Percentiles rank a stretch among this genome's conserved stretches.
Conservation (phyloP, 2,888 invertebrate species). For the Tiphia femorata region DNA sequence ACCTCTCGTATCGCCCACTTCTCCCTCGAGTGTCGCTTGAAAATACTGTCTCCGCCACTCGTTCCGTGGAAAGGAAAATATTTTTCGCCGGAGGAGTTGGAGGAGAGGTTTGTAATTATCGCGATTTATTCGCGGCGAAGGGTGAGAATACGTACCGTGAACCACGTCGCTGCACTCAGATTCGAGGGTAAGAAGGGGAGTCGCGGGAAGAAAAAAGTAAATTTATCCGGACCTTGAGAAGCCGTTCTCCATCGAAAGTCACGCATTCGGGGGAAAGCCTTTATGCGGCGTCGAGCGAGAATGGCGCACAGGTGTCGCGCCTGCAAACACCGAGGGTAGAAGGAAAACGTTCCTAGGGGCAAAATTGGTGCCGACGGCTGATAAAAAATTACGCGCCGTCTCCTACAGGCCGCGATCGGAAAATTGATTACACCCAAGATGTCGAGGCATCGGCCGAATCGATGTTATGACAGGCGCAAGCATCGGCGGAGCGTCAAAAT, state of each 20-base stretch:
- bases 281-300: too few relatives aligned
- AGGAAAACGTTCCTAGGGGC: conserved; percentile 12
- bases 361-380: conserved; percentile 12
- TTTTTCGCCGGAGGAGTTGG: background rate
- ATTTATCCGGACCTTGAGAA: too few relatives aligned
- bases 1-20: background rate
- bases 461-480: conserved; percentile 7
- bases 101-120: too few relatives aligned
- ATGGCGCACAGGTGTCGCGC: conserved; percentile 20
- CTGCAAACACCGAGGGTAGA: background rate
- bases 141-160: too few relatives aligned
- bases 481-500: conserved; percentile 27
- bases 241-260: too few relatives aligned
- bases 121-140: too few relatives aligned
- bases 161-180: too few relatives aligned
- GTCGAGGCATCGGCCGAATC: conserved; percentile 20
- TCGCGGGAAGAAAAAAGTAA: too few relatives aligned
- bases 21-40: background rate
- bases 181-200: too few relatives aligned
- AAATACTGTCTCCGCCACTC: background rate
- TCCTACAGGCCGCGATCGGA: conserved; percentile 24
- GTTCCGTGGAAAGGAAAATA: background rate
- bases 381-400: conserved; percentile 40
- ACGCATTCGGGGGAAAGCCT: too few relatives aligned
- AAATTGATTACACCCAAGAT: conserved; percentile 40